Evolutionary conservation across 2,888 invertebrate genomes (phyloP).

Genomic region (Athalia rosae): DNA sequence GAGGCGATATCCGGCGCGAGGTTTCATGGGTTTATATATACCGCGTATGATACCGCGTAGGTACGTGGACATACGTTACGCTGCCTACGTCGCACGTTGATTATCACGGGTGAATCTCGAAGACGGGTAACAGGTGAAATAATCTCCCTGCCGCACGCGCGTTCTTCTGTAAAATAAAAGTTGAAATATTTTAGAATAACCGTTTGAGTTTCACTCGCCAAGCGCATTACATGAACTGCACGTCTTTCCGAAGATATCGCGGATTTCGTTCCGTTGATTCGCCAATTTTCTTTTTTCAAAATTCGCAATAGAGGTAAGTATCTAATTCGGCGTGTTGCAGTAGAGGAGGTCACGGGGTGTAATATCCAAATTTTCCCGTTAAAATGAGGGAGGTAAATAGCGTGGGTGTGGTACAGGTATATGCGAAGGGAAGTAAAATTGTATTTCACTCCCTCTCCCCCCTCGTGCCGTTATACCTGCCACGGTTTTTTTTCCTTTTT

Average conservation of each 20-base stretch:
- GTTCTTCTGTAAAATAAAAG: too few species aligned
- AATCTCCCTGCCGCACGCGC: too few species aligned
- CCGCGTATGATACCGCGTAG: too few species aligned
- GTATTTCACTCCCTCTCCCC: constrained; percentile 10
- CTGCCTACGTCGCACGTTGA: too few species aligned
- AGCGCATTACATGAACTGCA: not conserved
- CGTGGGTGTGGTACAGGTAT: not conserved
- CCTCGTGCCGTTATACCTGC: not conserved
- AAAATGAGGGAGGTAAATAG: constrained; percentile 27
- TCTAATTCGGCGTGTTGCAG: constrained; percentile 6
- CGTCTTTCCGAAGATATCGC: not conserved
- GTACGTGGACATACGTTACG: too few species aligned
- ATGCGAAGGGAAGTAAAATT: constrained; percentile 27
- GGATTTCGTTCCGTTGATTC: not conserved
- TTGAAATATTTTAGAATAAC: too few species aligned
- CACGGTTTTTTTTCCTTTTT: too few species aligned
- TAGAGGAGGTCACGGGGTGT: not conserved
- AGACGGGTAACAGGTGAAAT: too few species aligned
- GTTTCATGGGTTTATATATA: not conserved
- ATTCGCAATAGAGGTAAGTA: not conserved
- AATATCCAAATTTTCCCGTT: constrained; percentile 7
- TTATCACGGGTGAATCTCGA: too few species aligned
- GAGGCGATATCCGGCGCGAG: constrained; percentile 63
- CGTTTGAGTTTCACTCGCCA: not conserved
- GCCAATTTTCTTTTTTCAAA: not conserved